A percentile compares a stretch with the other conserved stretches of the same genome.
Conservation (phyloP, 2,113 vertebrate genomes). For the Atractosteus spatula region DNA sequence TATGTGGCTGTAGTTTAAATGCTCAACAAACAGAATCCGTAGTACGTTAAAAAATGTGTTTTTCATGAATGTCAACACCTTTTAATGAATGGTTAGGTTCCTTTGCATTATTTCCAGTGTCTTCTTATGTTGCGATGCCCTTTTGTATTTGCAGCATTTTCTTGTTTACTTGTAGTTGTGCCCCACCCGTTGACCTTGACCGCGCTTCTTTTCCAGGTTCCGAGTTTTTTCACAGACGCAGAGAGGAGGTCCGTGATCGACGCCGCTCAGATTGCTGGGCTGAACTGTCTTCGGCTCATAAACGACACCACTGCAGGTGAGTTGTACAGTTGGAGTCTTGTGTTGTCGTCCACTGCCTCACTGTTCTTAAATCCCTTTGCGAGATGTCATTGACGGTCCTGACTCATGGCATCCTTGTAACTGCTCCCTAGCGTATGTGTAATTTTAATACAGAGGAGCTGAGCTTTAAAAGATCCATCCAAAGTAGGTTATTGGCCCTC, state of each 20-base stretch:
- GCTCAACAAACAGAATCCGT: too few relatives aligned
- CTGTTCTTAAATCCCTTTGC: too few relatives aligned
- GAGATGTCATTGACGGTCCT: not conserved
- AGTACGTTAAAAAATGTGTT: too few relatives aligned
- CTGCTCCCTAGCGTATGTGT: not conserved
- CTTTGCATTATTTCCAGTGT: too few relatives aligned
- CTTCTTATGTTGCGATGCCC: too few relatives aligned
- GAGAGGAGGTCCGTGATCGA: conserved; percentile 89
- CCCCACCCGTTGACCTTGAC: too few relatives aligned
- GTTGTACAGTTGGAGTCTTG: conserved; percentile 15
- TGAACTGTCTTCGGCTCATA: conserved; percentile 91
- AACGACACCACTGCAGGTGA: conserved; percentile 94
- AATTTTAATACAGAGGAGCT: not conserved
- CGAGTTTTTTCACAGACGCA: conserved; percentile 90
- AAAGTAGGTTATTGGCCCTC: not conserved
- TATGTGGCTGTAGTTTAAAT: too few relatives aligned
- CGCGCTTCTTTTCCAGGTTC: conserved; percentile 66
- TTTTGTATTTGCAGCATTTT: too few relatives aligned
- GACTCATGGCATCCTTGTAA: not conserved
- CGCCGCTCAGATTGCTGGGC: conserved; percentile 85
- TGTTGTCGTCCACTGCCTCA: too few relatives aligned
- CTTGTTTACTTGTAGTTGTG: too few relatives aligned
- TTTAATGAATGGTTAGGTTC: too few relatives aligned
- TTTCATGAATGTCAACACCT: too few relatives aligned
- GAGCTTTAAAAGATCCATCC: not conserved